Conservation (phyloP, 2,113 vertebrate species). For the Hippolais icterina region DNA sequence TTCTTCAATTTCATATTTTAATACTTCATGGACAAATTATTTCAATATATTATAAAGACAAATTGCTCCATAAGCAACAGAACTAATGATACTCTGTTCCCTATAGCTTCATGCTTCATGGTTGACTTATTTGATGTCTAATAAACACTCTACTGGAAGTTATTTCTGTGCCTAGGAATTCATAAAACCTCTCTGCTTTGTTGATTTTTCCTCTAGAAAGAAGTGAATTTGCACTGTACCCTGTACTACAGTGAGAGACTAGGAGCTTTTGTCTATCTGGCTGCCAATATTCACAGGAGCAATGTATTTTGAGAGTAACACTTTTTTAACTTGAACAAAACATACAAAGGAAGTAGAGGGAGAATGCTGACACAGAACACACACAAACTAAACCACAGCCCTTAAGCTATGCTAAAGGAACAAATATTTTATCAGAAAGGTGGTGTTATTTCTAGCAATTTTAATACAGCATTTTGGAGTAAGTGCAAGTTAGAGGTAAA, state of each 20-base stretch:
- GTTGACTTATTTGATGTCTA: background rate
- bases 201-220: background rate
- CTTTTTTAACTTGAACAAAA: background rate
- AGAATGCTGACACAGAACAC: rapidly evolving
- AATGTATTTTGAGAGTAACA: background rate
- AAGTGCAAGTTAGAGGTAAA: background rate
- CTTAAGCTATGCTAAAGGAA: background rate
- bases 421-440: background rate
- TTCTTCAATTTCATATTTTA: background rate
- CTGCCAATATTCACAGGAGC: background rate
- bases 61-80: background rate
- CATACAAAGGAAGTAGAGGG: background rate
- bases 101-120: background rate
- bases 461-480: background rate
- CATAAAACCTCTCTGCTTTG: background rate
- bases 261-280: background rate
- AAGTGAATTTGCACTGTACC: background rate
- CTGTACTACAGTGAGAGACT: background rate
- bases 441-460: background rate
- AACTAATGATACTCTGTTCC: background rate
- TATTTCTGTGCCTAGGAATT: background rate
- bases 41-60: background rate
- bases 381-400: background rate
- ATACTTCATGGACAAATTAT: slow-evolving; percentile 1
- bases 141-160: background rate